phyloP scores from a whole-genome alignment of 2,888 invertebrate species.

The Drosophila testacea region DNA sequence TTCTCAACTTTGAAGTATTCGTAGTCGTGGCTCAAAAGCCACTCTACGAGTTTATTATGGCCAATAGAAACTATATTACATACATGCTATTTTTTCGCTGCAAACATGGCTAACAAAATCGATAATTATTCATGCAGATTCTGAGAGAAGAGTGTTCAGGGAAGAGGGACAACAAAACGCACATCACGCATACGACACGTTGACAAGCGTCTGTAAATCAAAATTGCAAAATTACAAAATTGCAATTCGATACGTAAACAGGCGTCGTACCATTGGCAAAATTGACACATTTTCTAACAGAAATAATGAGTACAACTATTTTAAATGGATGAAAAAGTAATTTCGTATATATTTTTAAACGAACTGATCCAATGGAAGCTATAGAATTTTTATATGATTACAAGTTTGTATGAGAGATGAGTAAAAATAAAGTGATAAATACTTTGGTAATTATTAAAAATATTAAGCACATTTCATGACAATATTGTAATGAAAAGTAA shows the following conservation, averaged over 20 bases:
- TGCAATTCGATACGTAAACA: constrained; percentile 11
- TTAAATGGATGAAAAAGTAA: too few species aligned
- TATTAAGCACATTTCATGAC: too few species aligned
- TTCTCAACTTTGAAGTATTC: constrained; percentile 17
- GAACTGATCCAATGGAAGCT: too few species aligned
- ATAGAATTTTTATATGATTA: too few species aligned
- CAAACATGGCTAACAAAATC: constrained; percentile 49
- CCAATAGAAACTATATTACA: background rate
- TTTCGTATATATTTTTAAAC: too few species aligned
- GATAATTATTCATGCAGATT: constrained; percentile 52
- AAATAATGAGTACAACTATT: too few species aligned
- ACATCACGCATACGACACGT: constrained; percentile 49
- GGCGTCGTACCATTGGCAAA: constrained; percentile 1
- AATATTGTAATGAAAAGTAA: too few species aligned
- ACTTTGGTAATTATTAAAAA: too few species aligned
- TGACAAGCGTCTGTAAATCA: constrained; percentile 47
- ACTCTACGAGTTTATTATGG: constrained; percentile 14
- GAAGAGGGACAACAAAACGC: background rate
- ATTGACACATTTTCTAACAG: background rate
- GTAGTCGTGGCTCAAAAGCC: constrained; percentile 19
- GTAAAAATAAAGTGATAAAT: too few species aligned
- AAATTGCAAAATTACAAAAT: constrained; percentile 55
- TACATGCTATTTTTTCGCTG: too few species aligned
- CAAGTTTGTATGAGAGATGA: too few species aligned
- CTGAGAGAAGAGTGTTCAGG: too few species aligned